Conservation (phyloP, 2,113 vertebrate genomes). For the Mugil cephalus region DNA sequence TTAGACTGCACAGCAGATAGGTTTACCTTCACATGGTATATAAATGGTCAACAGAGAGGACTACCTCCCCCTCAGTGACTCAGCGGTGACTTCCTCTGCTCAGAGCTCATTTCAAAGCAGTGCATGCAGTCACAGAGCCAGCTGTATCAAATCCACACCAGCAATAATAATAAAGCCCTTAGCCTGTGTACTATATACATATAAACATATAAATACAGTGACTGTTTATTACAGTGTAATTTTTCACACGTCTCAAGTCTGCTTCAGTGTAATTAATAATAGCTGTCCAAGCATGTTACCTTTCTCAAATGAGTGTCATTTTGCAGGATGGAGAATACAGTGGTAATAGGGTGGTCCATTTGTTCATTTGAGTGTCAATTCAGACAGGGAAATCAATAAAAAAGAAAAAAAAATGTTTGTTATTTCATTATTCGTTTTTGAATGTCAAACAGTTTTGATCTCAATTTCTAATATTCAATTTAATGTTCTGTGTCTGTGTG, state of each 20-base stretch:
- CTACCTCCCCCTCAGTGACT: conserved; percentile 25
- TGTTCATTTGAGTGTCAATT: no score
- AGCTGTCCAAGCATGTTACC: conserved; percentile 56
- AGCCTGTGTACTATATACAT: conserved; percentile 18
- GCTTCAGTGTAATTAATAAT: conserved; percentile 49
- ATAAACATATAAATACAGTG: conserved; percentile 58
- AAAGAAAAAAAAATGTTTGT: not conserved
- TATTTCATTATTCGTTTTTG: no score
- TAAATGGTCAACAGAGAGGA: conserved; percentile 42
- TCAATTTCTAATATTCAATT: no score
- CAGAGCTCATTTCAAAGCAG: conserved; percentile 59
- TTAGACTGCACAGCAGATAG: conserved; percentile 36
- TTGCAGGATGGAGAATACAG: conserved; percentile 9
- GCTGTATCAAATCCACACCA: conserved; percentile 44
- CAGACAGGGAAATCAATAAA: not conserved
- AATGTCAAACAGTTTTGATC: no score
- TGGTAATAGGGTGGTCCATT: no score
- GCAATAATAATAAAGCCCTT: conserved; percentile 27
- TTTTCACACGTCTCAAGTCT: conserved; percentile 40
- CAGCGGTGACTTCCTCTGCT: conserved; percentile 32
- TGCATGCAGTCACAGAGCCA: conserved; percentile 39
- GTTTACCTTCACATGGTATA: conserved; percentile 42
- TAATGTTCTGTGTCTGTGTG: no score
- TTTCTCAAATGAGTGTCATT: conserved; percentile 40
- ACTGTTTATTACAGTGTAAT: conserved; percentile 60